These are phyloP conservation scores for Varecia variegata DNA, from an alignment of 2,797 vertebrate species.

Conservation along the genomic window DNA sequence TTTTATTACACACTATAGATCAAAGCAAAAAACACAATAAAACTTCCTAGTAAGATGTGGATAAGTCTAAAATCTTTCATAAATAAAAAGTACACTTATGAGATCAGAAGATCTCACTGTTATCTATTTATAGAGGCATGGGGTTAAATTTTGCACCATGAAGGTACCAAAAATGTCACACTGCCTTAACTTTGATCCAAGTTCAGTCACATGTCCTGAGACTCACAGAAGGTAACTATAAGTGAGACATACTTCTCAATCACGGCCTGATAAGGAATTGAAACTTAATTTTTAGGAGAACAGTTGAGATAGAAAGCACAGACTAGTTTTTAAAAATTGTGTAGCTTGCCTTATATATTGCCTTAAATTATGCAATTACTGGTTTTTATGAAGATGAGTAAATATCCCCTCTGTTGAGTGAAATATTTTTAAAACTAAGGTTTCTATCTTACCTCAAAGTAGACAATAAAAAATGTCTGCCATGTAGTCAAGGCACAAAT, in stretches of 20 bases:
- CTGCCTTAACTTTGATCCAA: slow-evolving; percentile 50
- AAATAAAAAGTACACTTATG: slow-evolving; percentile 53
- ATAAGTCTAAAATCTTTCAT: slow-evolving; percentile 29
- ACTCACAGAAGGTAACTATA: slow-evolving; percentile 52
- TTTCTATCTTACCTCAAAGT: slow-evolving; percentile 15
- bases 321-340: background rate
- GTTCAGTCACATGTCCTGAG: slow-evolving; percentile 50
- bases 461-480: slow-evolving; percentile 35
- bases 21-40: slow-evolving; percentile 34
- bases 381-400: slow-evolving; percentile 60
- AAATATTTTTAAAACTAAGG: background rate
- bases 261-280: slow-evolving; percentile 72
- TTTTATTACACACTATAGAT: background rate
- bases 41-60: slow-evolving; percentile 6
- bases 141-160: slow-evolving; percentile 40
- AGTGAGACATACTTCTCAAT: slow-evolving; percentile 19
- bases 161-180: background rate
- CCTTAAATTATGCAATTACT: slow-evolving; percentile 52
- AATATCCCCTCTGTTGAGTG: slow-evolving; percentile 54
- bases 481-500: slow-evolving; percentile 1
- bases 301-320: slow-evolving; percentile 59
- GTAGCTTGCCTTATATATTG: background rate
- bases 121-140: slow-evolving; percentile 18
- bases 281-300: slow-evolving; percentile 73
- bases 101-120: background rate